Base-by-base conservation (phyloP, 2,797 vertebrate genomes). In the Sparidentex hasta region DNA sequence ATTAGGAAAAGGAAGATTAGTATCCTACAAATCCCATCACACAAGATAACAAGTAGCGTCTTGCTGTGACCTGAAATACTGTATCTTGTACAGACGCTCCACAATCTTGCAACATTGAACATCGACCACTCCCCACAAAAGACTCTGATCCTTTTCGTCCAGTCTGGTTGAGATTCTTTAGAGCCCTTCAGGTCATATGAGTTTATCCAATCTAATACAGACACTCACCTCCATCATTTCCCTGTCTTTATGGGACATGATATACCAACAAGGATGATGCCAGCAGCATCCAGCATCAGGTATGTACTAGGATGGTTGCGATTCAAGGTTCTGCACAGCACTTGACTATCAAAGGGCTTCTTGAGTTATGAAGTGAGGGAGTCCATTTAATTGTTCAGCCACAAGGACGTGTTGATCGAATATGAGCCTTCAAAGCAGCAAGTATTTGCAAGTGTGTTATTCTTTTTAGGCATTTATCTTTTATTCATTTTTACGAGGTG, bases 31-130 rank as follows among this genome's bases (percentile, higher is more conserved):
- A 59, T 8, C 21, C 23, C 50, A 48, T 48, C 7, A 20, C 7
- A 17, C 6, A 8, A 73, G 59, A 51, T 52, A 50, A 46, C 20
- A 46, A 52, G 18, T 41, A n/a, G 16, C 0, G 0, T 52, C 17
- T 70, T 11, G 25, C 5, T 47, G 38, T 70, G 66, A 70, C 52
- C 71, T 50, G 23, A 69, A 57, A 57, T 65, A n/a, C n/a, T n/a
- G n/a, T n/a, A 44, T 23, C 21, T 41, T 44, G 8, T 29, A 6
- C 14, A 20, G 14, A 51, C 12, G 25, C 4, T 25, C n/a, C 25
- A 56, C 29, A 47, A 52, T 61, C 25, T 25, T 21, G 9, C 47
- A 54, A 51, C 46, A 72, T 62, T 50, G 21, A 51, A 18, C 3
- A 20, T 20, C 2, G 17, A 20, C 14, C 1, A 17, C 9, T 65